Base-by-base conservation (phyloP, 2,113 vertebrate genomes). In the Brachionichthys hirsutus region DNA sequence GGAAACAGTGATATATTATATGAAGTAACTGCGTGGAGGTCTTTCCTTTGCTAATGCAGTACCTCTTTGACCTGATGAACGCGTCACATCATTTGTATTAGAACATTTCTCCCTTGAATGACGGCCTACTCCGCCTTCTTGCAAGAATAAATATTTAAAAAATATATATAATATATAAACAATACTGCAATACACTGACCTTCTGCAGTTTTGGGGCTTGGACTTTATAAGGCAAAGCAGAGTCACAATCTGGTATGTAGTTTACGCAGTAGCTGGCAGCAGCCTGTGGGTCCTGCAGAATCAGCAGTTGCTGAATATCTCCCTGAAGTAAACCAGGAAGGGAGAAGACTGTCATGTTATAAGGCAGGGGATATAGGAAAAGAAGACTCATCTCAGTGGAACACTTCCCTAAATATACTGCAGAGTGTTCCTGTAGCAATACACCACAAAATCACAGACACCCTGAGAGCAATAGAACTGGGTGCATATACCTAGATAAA, bases 301-400 rank as follows among this genome's bases (percentile, higher is more conserved):
- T 76, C 70, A 98, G 80, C 46, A 98, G 88, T 70, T 98, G 94
- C 77, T 98, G 95, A 77, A 98, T 86, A 2, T 94, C 92, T 18
- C 95, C 95, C 94, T 98, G 83, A 40, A 75, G 73, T 34, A 60
- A 61, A 75, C 47, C 42, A 71, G 45, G 42, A 56, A 73, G 9
- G 48, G 7, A 74, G 15, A 70, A 11, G 56, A 16, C 12, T 57
- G 66, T 50, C 17, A 52, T 30, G 14, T 65, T 22, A 50, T 16
- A 41, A 61, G 20, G n/a, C 7, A 7, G 43, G 14, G 12, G 12
- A 49, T 16, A 41, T 16, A 49, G 16, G 15, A 22, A 9, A 41
- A 7, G 13, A 17, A 40, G 10, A 22, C 59, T 7, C 34, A 53
- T 15, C 10, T 30, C 24, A 30, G 24, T 49, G 35, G 5, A 44